These are phyloP conservation scores for Buphagus erythrorhynchus DNA, from an alignment of 2,797 vertebrate species.

Conservation along the genomic window DNA sequence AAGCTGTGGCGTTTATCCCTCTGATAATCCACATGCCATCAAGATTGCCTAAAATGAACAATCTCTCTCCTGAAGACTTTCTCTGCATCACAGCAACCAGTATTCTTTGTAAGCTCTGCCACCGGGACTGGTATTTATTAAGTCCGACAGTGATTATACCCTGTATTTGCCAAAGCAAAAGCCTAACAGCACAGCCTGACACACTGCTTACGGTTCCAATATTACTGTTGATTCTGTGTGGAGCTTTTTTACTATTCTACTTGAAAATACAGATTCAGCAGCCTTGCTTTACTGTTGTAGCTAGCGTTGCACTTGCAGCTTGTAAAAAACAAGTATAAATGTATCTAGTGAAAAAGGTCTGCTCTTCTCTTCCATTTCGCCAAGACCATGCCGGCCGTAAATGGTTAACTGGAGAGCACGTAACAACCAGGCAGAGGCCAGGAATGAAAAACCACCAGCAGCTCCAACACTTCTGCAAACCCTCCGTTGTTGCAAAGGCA, in stretches of 20 bases:
- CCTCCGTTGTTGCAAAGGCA: neutral
- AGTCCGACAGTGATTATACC: neutral
- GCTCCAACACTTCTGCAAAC: conserved; percentile 11
- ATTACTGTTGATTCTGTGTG: neutral
- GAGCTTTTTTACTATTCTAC: neutral
- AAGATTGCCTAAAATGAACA: neutral
- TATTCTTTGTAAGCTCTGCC: neutral
- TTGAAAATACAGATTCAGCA: neutral
- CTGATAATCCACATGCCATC: neutral
- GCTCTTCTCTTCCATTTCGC: neutral
- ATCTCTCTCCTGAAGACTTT: neutral
- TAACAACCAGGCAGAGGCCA: neutral
- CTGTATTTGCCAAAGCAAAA: neutral
- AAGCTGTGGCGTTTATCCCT: neutral
- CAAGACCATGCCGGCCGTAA: neutral
- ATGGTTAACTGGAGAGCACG: neutral
- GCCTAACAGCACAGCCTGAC: neutral
- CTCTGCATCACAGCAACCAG: neutral
- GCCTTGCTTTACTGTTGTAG: neutral
- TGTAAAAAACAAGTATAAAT: neutral
- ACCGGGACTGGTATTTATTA: fast-evolving
- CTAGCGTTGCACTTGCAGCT: neutral
- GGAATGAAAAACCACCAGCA: conserved; percentile 22
- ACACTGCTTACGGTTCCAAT: fast-evolving
- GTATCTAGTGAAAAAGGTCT: neutral